These are phyloP conservation scores for Chloroceryle amazona DNA, from an alignment of 2,797 vertebrate genomes.

Conservation along the genomic window DNA sequence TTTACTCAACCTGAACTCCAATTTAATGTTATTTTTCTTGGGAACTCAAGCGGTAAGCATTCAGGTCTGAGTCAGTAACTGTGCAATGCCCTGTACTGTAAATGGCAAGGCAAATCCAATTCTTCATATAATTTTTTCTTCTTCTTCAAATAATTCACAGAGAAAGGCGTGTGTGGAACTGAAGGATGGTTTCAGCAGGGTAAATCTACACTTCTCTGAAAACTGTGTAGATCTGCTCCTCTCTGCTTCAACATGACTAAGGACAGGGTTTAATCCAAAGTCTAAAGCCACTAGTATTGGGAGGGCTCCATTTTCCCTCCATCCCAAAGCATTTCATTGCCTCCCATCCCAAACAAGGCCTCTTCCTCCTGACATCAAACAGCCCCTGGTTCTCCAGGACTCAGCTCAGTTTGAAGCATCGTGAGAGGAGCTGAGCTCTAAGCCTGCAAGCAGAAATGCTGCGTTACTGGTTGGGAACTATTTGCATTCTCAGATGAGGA, in stretches of 20 bases:
- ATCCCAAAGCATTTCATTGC: neutral
- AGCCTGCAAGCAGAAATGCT: neutral
- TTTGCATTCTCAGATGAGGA: slow-evolving; percentile 56
- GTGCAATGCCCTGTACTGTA: neutral
- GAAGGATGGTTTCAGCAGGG: neutral
- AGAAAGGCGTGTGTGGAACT: neutral
- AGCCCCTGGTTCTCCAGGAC: neutral
- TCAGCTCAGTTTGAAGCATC: neutral
- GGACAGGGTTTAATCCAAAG: neutral
- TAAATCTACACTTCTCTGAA: neutral
- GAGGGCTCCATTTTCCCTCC: neutral
- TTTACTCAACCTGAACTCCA: neutral
- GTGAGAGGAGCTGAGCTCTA: neutral
- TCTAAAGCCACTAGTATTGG: neutral
- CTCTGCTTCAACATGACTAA: neutral
- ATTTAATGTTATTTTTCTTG: neutral
- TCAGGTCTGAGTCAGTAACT: neutral
- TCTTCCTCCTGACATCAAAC: accelerated
- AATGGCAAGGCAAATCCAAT: neutral
- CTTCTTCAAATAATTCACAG: neutral
- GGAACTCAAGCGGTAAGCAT: neutral
- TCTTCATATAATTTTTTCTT: neutral
- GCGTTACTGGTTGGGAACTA: neutral
- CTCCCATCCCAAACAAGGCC: neutral
- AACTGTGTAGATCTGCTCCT: neutral